Base-by-base conservation (phyloP, 2,888 invertebrate species). In the Apomyelois bistriatella region DNA sequence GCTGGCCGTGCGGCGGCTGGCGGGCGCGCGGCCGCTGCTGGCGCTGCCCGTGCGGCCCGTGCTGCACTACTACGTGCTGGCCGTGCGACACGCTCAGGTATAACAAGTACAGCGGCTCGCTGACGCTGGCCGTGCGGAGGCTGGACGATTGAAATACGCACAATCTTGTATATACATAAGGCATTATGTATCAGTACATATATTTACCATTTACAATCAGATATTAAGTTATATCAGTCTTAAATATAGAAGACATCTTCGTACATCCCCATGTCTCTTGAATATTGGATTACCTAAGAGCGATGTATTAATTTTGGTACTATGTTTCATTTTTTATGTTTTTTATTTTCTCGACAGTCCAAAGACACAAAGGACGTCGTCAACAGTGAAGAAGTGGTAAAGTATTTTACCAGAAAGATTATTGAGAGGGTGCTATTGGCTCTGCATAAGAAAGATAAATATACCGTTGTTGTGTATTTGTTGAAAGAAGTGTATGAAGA, bases 41-140 rank as follows among this genome's bases (percentile, higher is more conserved):
- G 79, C 89, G 0, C 72, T 92, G 58, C 91, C 91, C 0, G 67
- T 84, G 0, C 90, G 91, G 46, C 81, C 85, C 0, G 81, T 91
- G 30, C 77, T 87, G 1, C 81, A 90, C 8, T 79, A 89, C 15
- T 92, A 86, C 57, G 79, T 90, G 6, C 87, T 88, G 48, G 90
- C 83, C 2, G 76, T 75, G 58, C 75, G 79, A 48, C 62, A 61
- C 36, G 65, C 69, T 17, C 58, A 58, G 56, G 85, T 84, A 10
- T 64, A 68, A 66, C 38, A 16, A 15, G 15, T 37, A 10, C n/a
- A n/a, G n/a, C n/a, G n/a, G n/a, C n/a, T n/a, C n/a, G n/a, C n/a
- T n/a, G n/a, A n/a, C n/a, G n/a, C n/a, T n/a, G n/a, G n/a, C n/a
- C n/a, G n/a, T n/a, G n/a, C n/a, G n/a, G n/a, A n/a, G n/a, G n/a